These are phyloP conservation scores for Scaptodrosophila lebanonensis DNA, from an alignment of 1,140 invertebrate species.

Conservation along the genomic window DNA sequence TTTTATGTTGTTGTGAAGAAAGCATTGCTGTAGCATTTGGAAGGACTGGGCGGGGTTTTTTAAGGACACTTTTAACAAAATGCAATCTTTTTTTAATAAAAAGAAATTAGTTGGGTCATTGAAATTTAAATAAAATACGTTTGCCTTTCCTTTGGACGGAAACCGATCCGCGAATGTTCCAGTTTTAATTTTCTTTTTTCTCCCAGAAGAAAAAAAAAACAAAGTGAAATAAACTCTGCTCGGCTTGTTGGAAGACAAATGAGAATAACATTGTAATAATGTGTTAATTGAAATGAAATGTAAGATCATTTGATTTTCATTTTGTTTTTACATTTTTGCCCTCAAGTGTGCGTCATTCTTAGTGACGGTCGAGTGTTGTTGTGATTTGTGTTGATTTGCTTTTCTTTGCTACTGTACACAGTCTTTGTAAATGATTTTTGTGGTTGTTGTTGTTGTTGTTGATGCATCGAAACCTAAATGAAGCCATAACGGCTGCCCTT, in stretches of 20 bases:
- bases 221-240: slow-evolving; percentile 40
- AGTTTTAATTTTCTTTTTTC: too few species aligned
- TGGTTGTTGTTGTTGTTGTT: slow-evolving; percentile 28
- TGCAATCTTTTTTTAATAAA: slow-evolving; percentile 12
- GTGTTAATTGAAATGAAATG: slow-evolving; percentile 21
- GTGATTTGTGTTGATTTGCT: slow-evolving; percentile 18
- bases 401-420: slow-evolving; percentile 66
- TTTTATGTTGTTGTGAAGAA: slow-evolving; percentile 23
- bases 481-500: slow-evolving; percentile 3
- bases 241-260: slow-evolving; percentile 64
- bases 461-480: too few species aligned
- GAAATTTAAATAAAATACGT: slow-evolving; percentile 50
- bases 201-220: slow-evolving; percentile 21
- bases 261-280: slow-evolving; percentile 46
- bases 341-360: too few species aligned
- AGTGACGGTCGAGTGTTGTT: slow-evolving; percentile 29
- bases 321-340: slow-evolving; percentile 9
- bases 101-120: slow-evolving; percentile 19
- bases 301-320: slow-evolving; percentile 33
- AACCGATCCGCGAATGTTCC: slow-evolving; percentile 61
- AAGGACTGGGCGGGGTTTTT: slow-evolving; percentile 50
- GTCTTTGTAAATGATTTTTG: slow-evolving; percentile 58
- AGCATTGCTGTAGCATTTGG: slow-evolving; percentile 30
- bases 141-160: slow-evolving; percentile 66
- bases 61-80: slow-evolving; percentile 49